phyloP scores from a whole-genome alignment of 2,797 vertebrate species.

The Australoheros facetus region DNA sequence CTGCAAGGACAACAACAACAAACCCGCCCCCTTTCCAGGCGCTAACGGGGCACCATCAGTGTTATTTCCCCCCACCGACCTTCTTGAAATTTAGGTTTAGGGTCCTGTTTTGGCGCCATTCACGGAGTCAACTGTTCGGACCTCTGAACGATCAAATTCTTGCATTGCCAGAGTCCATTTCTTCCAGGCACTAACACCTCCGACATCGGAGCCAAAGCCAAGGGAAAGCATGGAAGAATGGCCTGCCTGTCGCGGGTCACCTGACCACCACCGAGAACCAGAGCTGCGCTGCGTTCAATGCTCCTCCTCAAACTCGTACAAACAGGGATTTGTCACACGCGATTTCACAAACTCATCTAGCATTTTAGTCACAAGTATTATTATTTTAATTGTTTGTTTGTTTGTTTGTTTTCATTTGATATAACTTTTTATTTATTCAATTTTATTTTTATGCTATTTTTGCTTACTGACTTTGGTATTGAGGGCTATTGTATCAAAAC shows the following conservation, averaged over 20 bases:
- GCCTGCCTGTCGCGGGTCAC: conserved; percentile 59
- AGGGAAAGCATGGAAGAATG: conserved; percentile 45
- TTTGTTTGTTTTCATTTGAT: no score
- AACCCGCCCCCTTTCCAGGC: conserved; percentile 60
- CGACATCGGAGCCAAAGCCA: conserved; percentile 64
- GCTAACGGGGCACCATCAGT: background rate
- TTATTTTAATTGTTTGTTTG: no score
- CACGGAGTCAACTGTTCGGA: conserved; percentile 87
- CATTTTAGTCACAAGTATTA: no score
- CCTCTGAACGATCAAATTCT: conserved; percentile 83
- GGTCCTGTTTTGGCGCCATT: conserved; percentile 99
- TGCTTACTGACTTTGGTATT: no score
- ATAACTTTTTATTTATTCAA: no score
- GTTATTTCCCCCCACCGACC: conserved; percentile 70
- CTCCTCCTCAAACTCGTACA: background rate
- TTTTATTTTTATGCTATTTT: no score
- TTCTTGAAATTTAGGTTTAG: conserved; percentile 99
- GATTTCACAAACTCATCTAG: no score
- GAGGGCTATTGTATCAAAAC: no score
- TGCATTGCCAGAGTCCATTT: conserved; percentile 84
- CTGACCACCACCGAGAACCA: conserved; percentile 40
- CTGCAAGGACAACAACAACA: conserved; percentile 58
- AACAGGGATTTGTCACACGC: background rate
- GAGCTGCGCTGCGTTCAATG: conserved; percentile 46
- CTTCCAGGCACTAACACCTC: conserved; percentile 73